Percentiles rank a stretch among this genome's conserved stretches.
phyloP scores from a whole-genome alignment of 64 coral and sea anemone species.

The Stylophora pistillata region DNA sequence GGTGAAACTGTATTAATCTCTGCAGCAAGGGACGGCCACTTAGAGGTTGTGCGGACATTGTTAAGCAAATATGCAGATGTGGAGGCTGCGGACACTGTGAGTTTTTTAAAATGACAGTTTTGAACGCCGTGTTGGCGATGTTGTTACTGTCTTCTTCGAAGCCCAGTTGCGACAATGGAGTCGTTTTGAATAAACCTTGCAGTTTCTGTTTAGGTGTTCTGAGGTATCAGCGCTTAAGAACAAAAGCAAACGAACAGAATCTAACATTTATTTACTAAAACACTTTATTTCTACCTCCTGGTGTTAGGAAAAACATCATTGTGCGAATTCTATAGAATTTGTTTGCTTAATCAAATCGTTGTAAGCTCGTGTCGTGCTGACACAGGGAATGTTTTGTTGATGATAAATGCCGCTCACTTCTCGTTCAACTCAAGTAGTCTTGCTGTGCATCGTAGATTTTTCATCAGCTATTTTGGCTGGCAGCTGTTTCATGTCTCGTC shows the following conservation, averaged over 20 bases:
- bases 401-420: background rate
- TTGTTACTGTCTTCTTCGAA: background rate
- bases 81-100: slow-evolving; percentile 77
- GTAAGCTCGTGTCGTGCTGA: background rate
- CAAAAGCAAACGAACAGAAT: background rate
- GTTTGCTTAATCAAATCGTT: background rate
- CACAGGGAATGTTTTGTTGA: background rate
- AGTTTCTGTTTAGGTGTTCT: background rate
- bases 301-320: background rate
- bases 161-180: background rate
- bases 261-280: background rate
- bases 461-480: background rate
- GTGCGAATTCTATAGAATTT: slow-evolving; percentile 4
- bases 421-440: background rate
- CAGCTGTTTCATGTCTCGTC: background rate
- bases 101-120: background rate
- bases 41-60: slow-evolving; percentile 88
- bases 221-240: background rate
- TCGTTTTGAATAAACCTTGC: background rate
- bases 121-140: background rate
- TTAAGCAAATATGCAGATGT: slow-evolving; percentile 92
- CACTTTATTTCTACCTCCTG: background rate
- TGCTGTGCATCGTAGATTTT: background rate
- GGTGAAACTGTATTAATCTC: slow-evolving; percentile 91
- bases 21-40: slow-evolving; percentile 86